Percentiles rank a stretch among this genome's conserved stretches.
Evolutionary conservation across 1,140 invertebrate species (phyloP).

Genomic region (Nephila pilipes): DNA sequence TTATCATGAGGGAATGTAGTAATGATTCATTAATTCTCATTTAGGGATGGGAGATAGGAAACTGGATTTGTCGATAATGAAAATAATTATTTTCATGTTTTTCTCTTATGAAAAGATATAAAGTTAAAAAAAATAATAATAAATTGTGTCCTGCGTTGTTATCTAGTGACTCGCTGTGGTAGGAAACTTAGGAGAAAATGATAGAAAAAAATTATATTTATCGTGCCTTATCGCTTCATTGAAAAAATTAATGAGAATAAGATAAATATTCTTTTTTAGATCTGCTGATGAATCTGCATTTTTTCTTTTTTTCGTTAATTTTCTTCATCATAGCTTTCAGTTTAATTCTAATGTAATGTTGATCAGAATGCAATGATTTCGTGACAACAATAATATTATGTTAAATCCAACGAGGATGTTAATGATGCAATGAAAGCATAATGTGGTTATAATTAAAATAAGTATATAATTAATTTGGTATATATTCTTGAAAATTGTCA

Average conservation of each 20-base stretch:
- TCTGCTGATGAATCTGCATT: not conserved
- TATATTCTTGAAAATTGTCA: too few species aligned
- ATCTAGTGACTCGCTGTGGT: conserved; percentile 1
- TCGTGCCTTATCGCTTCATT: not conserved
- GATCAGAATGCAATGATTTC: not conserved
- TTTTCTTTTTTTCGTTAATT: not conserved
- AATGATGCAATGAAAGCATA: too few species aligned
- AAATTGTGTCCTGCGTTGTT: not conserved
- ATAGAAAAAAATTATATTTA: conserved; percentile 3
- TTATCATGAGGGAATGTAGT: not conserved
- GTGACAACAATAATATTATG: too few species aligned
- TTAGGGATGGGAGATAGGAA: conserved; percentile 11
- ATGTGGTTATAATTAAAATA: too few species aligned
- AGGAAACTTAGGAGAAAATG: not conserved
- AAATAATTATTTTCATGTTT: conserved; percentile 36
- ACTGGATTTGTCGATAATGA: conserved; percentile 18
- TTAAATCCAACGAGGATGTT: too few species aligned
- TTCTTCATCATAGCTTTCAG: not conserved
- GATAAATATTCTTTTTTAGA: not conserved
- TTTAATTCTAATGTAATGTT: not conserved
- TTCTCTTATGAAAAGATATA: not conserved
- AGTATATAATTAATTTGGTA: too few species aligned
- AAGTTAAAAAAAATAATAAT: not conserved
- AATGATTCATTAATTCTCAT: conserved; percentile 48
- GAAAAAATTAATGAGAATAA: conserved; percentile 32